Base-by-base conservation (phyloP, 1,140 invertebrate genomes). In the Ceratitis capitata region DNA sequence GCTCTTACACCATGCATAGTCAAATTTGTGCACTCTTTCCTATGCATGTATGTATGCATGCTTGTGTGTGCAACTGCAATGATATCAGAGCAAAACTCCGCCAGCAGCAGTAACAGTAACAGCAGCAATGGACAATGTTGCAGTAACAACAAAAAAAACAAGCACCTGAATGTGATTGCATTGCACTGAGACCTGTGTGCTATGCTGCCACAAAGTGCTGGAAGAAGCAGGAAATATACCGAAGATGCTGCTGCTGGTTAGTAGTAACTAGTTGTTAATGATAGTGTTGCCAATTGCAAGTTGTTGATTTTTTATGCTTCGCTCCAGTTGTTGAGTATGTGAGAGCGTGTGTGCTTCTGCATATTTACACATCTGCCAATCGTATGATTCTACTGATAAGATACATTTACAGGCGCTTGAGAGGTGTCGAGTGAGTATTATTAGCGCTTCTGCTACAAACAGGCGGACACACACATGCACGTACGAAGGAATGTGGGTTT, bases 1-100 rank as follows among this genome's bases (percentile, higher is more conserved):
- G 69, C 69, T 26, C 69, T 78, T 42, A 78, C 69, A 23, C 56
- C n/a, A 61, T n/a, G n/a, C n/a, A n/a, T n/a, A n/a, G n/a, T 26
- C 56, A 29, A 26, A 61, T 14, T n/a, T n/a, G n/a, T n/a, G n/a
- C n/a, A n/a, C n/a, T n/a, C n/a, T n/a, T n/a, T n/a, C n/a, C n/a
- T n/a, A n/a, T n/a, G n/a, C n/a, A n/a, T n/a, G n/a, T n/a, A 23
- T 23, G 45, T 19, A 74, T n/a, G 29, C 35, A 26, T 12, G 6
- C 0, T 9, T 64, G 5, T 19, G 1, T 32, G 23, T 3, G 35
- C 29, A 23, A 6, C 1, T 61, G 56, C 12, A 61, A 7, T 12
- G 12, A n/a, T 32, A 32, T 29, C n/a, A n/a, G n/a, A n/a, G n/a
- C n/a, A n/a, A n/a, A n/a, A n/a, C n/a, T n/a, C n/a, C n/a, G n/a